A percentile compares a stretch with the other conserved stretches of the same genome.
Evolutionary conservation across 2,888 invertebrate species (phyloP).

Genomic region (Andrena bicolor): DNA sequence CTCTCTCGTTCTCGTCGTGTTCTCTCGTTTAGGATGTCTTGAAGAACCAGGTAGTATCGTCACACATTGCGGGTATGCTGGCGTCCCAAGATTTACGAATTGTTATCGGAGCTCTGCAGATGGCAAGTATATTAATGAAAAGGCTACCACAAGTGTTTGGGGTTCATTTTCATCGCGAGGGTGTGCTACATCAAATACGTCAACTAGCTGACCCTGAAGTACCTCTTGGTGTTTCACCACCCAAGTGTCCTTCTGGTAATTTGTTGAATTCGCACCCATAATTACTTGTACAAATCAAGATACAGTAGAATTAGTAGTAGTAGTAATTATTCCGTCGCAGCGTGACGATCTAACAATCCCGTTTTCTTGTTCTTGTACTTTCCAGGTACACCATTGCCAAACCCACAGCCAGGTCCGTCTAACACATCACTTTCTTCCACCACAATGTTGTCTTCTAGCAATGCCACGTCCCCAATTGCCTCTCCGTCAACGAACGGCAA

Average conservation of each 20-base stretch:
- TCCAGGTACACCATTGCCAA: constrained; percentile 83
- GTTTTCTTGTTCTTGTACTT: constrained; percentile 22
- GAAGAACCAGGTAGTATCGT: constrained; percentile 93
- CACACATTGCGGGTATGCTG: constrained; percentile 99
- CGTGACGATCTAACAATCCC: background rate
- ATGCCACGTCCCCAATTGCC: constrained; percentile 83
- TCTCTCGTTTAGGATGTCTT: constrained; percentile 85
- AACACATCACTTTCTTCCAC: constrained; percentile 82
- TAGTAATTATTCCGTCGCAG: background rate
- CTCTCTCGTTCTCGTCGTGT: constrained; percentile 11
- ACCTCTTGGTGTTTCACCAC: constrained; percentile 85
- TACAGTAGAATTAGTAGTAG: too few species aligned
- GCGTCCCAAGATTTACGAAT: constrained; percentile 98
- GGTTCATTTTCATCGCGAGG: constrained; percentile 98
- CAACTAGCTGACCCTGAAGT: constrained; percentile 90
- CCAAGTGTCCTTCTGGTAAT: constrained; percentile 84
- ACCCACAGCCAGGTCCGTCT: constrained; percentile 84
- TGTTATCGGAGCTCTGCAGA: constrained; percentile 98
- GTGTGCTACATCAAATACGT: constrained; percentile 96
- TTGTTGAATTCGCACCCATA: constrained; percentile 7
- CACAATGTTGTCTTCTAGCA: constrained; percentile 82
- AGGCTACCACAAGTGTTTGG: constrained; percentile 98
- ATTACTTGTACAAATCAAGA: constrained; percentile 4
- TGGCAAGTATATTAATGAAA: constrained; percentile 98
- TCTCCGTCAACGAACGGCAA: constrained; percentile 84